These are phyloP conservation scores for Epizoanthus fatuus DNA, from an alignment of 92 coral and sea anemone genomes.

Conservation along the genomic window DNA sequence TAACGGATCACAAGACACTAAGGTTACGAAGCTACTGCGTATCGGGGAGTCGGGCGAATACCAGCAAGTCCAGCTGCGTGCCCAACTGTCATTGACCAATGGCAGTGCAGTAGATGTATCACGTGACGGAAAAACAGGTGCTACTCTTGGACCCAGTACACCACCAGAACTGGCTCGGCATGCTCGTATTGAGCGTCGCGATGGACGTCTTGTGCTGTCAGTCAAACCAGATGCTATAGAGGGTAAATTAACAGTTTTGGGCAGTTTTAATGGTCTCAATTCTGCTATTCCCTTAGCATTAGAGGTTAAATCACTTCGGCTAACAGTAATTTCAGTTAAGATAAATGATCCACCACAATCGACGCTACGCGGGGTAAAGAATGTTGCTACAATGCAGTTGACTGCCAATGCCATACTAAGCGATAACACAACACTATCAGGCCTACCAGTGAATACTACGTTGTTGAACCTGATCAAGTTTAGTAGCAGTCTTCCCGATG, in stretches of 20 bases:
- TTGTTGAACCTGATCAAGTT: constrained; percentile 38
- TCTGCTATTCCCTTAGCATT: constrained; percentile 23
- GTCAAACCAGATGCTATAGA: constrained; percentile 8
- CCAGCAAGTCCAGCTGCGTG: constrained; percentile 36
- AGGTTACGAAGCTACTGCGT: constrained; percentile 49
- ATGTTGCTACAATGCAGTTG: constrained; percentile 46
- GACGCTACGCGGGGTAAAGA: constrained; percentile 49
- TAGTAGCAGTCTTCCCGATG: constrained; percentile 38
- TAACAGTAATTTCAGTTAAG: constrained; percentile 30
- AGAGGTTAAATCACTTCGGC: constrained; percentile 36
- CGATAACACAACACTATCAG: constrained; percentile 43
- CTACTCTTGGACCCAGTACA: constrained; percentile 27
- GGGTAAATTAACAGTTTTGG: constrained; percentile 44
- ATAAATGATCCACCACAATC: constrained; percentile 19
- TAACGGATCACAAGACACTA: constrained; percentile 14
- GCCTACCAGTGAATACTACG: constrained; percentile 41
- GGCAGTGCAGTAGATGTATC: constrained; percentile 53
- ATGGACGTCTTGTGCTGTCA: constrained; percentile 31
- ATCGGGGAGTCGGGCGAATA: constrained; percentile 50
- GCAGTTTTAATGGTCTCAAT: constrained; percentile 20
- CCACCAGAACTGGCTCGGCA: constrained; percentile 54
- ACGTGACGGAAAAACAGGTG: constrained; percentile 13
- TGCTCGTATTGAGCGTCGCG: neutral
- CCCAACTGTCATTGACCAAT: constrained; percentile 35
- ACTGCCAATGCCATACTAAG: constrained; percentile 36